Base-by-base conservation (phyloP, 2,888 invertebrate genomes). In the Nowickia ferox region DNA sequence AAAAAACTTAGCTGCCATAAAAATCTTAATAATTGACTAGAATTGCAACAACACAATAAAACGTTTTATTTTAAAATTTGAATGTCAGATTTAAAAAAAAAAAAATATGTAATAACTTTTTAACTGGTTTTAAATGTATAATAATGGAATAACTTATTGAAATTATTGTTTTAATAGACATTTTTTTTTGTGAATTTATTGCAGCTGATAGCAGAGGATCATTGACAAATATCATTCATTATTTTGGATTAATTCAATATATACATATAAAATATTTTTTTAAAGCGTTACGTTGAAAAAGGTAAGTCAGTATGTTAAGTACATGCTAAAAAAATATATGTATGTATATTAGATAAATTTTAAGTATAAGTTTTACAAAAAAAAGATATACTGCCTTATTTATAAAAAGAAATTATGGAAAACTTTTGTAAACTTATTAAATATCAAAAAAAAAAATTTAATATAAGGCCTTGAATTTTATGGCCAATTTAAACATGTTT, bases 141-240 rank as follows among this genome's bases (percentile, higher is more conserved):
- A 15, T 17, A 44, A 13, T 53, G 15, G 44, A 38, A 15, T 17
- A 55, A 53, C 42, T 61, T 19, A 30, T 15, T 57, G 72, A 61
- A 63, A 75, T 74, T 61, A 68, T 42, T 22, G 11, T 68, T 30
- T 63, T 63, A 82, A 63, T 78, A 48, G 9, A 30, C 19, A 71
- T 80, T 44, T 2, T 82, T n/a, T 48, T 76, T 76, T 63, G 68
- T 48, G 79, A 61, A 79, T 82, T 86, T 66, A 79, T 86, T 86
- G 66, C 86, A 86, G 86, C 61, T 86, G 59, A 63, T 71, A 83
- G 65, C 86, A 71, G 66, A 66, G 44, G 55, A 72, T 79, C 4
- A 51, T 59, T 57, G 19, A 51, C 10, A 66, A 46, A 66, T 61
- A 55, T 59, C 51, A 79, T 55, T 59, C 53, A 63, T 74, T 44